A percentile compares a stretch with the other conserved stretches of the same genome.
These are phyloP conservation scores for Numida meleagris DNA, from an alignment of 2,113 vertebrate genomes.

Conservation along the genomic window DNA sequence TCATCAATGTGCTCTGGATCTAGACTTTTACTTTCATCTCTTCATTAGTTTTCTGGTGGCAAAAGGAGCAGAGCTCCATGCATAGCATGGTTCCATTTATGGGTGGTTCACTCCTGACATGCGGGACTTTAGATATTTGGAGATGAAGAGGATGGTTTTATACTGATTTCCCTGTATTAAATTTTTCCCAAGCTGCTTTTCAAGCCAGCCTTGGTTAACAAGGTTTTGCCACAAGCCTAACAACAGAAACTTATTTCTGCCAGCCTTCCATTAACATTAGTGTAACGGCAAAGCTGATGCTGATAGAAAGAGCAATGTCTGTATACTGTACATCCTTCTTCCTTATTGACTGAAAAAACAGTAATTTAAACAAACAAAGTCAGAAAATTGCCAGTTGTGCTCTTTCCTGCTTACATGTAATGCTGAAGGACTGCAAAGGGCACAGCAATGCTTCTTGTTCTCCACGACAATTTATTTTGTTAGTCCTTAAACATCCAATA, in stretches of 20 bases:
- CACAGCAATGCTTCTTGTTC: slow-evolving; percentile 7
- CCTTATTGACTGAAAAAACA: not conserved
- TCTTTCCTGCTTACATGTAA: not conserved
- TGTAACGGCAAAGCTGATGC: not conserved
- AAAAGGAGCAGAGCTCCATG: not conserved
- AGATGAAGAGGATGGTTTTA: not conserved
- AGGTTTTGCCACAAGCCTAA: not conserved
- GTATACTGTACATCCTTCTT: not conserved
- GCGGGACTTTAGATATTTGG: not conserved
- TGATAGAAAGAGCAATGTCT: slow-evolving; percentile 2
- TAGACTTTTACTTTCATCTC: not conserved
- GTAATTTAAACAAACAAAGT: slow-evolving; percentile 11
- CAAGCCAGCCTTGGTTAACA: not conserved
- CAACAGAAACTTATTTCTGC: not conserved
- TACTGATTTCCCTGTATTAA: not conserved
- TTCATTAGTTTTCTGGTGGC: not conserved
- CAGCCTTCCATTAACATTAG: not conserved
- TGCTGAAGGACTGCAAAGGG: slow-evolving; percentile 30
- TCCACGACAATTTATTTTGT: slow-evolving; percentile 40
- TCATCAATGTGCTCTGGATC: not conserved
- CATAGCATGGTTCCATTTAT: not conserved
- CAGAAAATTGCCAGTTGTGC: not conserved
- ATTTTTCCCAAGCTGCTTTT: not conserved
- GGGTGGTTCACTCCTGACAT: not conserved
- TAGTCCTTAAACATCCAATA: slow-evolving; percentile 52